Percentiles rank a stretch among this genome's conserved stretches.
Evolutionary conservation across 2,113 vertebrate genomes (phyloP).

Genomic region (Trematocara zebra): DNA sequence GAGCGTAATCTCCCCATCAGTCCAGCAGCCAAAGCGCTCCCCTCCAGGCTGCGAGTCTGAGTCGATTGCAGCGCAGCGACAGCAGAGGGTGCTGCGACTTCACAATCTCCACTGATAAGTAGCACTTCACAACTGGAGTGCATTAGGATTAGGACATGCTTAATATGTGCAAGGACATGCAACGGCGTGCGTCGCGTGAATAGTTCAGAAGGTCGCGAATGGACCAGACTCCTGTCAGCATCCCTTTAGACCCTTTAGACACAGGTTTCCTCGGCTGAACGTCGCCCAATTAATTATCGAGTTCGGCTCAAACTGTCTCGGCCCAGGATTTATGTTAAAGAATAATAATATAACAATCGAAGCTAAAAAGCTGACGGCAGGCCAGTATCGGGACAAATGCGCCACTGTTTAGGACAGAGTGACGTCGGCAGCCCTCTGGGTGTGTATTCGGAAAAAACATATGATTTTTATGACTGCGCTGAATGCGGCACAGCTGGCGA

Average conservation of each 20-base stretch:
- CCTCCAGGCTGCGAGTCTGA: background rate
- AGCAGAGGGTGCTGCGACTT: conserved; percentile 21
- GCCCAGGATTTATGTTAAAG: background rate
- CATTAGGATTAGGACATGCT: background rate
- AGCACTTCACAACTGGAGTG: background rate
- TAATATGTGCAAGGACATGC: background rate
- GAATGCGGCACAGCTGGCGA: background rate
- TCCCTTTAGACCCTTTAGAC: background rate
- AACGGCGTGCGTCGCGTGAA: background rate
- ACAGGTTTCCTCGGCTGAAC: background rate
- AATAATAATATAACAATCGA: background rate
- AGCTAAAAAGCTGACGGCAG: background rate
- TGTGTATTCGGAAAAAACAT: background rate
- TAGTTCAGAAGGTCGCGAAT: background rate
- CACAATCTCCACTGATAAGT: background rate
- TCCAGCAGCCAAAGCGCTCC: background rate
- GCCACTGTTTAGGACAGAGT: background rate
- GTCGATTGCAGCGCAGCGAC: background rate
- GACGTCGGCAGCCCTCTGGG: background rate
- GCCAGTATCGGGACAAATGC: background rate
- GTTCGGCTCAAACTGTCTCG: background rate
- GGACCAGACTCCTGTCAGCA: background rate
- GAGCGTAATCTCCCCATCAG: background rate
- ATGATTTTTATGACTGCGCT: background rate
- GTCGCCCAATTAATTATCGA: background rate